Conservation (phyloP, 2,888 invertebrate species). For the Diarsia rubi region DNA sequence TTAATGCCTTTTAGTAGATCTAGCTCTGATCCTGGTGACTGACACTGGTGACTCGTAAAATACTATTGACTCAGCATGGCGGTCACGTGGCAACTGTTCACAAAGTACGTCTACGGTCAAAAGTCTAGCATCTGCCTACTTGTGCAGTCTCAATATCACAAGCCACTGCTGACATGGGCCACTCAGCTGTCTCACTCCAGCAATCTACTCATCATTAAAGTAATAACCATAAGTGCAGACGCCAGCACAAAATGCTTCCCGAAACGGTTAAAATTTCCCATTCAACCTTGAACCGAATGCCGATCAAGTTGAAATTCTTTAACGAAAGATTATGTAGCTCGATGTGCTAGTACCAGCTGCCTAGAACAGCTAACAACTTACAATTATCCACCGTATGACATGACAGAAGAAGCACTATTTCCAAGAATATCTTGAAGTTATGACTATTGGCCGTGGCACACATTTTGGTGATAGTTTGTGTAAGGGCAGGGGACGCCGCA, state of each 20-base stretch:
- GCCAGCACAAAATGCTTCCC: too few relatives aligned
- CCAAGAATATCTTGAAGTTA: conserved; percentile 77
- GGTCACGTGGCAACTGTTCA: background rate
- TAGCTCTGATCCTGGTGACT: background rate
- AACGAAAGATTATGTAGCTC: too few relatives aligned
- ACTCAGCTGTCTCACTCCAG: background rate
- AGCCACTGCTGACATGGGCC: background rate
- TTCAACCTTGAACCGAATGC: too few relatives aligned
- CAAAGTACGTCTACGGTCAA: background rate
- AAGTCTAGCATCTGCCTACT: background rate
- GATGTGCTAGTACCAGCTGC: background rate
- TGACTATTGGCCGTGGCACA: conserved; percentile 72
- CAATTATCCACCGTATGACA: conserved; percentile 78
- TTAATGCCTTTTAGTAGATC: background rate
- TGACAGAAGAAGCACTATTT: conserved; percentile 78
- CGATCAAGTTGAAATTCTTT: too few relatives aligned
- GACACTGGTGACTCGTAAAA: background rate
- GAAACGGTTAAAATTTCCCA: too few relatives aligned
- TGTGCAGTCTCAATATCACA: background rate
- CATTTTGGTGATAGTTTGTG: conserved; percentile 77
- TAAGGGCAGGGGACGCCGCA: conserved; percentile 73
- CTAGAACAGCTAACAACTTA: conserved; percentile 62
- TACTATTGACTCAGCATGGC: background rate
- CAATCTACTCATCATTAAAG: background rate
- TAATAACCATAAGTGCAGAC: too few relatives aligned